Base-by-base conservation (phyloP, 2,113 vertebrate species). In the Semicossyphus pulcher region DNA sequence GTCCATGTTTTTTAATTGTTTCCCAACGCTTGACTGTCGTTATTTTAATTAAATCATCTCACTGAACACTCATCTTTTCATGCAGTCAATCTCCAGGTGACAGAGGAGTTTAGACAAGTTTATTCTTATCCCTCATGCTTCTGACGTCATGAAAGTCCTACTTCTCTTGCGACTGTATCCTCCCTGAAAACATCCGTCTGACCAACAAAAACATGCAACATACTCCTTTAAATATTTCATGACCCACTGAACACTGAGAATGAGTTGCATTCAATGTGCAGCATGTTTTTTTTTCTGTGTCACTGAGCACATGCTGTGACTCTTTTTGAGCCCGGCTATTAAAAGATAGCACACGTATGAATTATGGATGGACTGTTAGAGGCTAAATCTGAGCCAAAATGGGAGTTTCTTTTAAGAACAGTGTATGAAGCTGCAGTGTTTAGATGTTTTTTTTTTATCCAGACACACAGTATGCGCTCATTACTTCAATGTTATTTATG, bases 301-400 rank as follows among this genome's bases (percentile, higher is more conserved):
- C 88, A 89, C 61, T 72, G 57, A 85, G 68, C 73, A 80, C 64
- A 77, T 60, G 77, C 79, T 80, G 76, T 73, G 78, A 78, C 80
- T 86, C 83, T 56, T 81, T 81, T 67, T 76, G 58, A 82, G 68
- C 51, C 41, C 5, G 16, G 53, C 85, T 86, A 83, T 83, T 88
- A 88, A 83, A 88, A 88, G 75, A 84, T 78, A 61, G 61, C 79
- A 82, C 64, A 71, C 21, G n/a, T 70, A 78, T 92, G 76, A 89
- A 89, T 88, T 81, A 89, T 91, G 56, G 53, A 90, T 83, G 52
- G 42, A 78, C 62, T 64, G 64, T 87, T 74, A 47, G 54, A 51
- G 57, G 68, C 56, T 75, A 72, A 80, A 77, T 72, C 59, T 70
- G 42, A 83, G 73, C 68, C 58, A 31, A 81, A 86, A 69, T 58